These are phyloP conservation scores for Zosterops japonicus DNA, from an alignment of 2,113 vertebrate species.

Conservation along the genomic window DNA sequence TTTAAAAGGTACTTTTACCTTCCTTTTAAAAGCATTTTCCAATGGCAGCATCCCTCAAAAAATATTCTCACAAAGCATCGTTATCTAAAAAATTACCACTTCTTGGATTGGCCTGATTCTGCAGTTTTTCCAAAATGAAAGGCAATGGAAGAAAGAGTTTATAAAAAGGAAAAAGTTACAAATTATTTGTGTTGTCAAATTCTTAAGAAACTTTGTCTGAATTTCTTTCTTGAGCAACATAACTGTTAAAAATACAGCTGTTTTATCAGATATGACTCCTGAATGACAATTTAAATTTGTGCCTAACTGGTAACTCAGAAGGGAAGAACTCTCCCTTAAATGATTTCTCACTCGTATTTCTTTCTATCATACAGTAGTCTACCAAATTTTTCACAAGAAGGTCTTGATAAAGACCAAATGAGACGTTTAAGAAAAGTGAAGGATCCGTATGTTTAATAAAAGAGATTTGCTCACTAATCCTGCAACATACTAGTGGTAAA, in stretches of 20 bases:
- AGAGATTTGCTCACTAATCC: rapidly evolving
- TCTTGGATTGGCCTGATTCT: not conserved
- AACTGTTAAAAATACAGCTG: not conserved
- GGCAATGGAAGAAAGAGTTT: not conserved
- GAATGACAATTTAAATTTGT: not conserved
- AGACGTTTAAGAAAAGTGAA: not conserved
- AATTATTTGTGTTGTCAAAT: not conserved
- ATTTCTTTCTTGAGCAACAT: not conserved
- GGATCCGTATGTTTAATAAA: not conserved
- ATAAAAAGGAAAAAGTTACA: not conserved
- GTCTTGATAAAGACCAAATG: not conserved
- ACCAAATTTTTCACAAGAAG: not conserved
- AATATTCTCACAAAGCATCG: not conserved
- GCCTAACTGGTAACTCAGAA: not conserved
- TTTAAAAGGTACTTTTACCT: not conserved
- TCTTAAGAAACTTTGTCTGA: not conserved
- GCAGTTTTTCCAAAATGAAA: not conserved
- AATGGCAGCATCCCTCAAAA: not conserved
- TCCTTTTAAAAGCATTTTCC: not conserved
- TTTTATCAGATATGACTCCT: not conserved
- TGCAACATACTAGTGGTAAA: not conserved
- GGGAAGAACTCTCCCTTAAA: not conserved
- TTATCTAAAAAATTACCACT: not conserved
- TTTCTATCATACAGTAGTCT: not conserved
- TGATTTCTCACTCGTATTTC: not conserved